A percentile compares a stretch with the other conserved stretches of the same genome.
These are phyloP conservation scores for Dasyornis broadbenti DNA, from an alignment of 2,113 vertebrate species.

Conservation along the genomic window DNA sequence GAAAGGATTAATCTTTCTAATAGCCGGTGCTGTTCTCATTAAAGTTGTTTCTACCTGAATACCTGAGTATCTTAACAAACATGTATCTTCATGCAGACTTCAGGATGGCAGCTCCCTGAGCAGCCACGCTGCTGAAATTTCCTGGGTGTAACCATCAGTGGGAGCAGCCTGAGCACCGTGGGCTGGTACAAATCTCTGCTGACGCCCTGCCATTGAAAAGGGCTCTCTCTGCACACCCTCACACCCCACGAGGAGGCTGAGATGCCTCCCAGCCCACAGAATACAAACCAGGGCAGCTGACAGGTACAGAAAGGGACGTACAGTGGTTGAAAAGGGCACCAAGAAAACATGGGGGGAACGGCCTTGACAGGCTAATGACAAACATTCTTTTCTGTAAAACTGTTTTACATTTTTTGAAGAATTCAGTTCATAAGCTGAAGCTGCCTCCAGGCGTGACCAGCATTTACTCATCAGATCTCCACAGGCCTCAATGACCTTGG, in stretches of 20 bases:
- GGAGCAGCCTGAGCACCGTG: not conserved
- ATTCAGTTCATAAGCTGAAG: slow-evolving; percentile 54
- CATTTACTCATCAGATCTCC: slow-evolving; percentile 74
- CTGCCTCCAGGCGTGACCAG: slow-evolving; percentile 60
- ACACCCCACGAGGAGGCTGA: not conserved
- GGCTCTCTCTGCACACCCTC: not conserved
- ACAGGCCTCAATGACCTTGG: slow-evolving; percentile 75
- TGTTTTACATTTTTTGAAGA: slow-evolving; percentile 55
- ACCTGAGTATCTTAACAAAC: not conserved
- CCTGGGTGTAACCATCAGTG: not conserved
- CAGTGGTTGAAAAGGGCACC: not conserved
- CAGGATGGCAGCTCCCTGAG: not conserved
- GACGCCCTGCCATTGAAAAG: not conserved
- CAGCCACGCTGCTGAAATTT: not conserved
- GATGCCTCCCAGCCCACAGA: not conserved
- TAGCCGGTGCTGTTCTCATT: not conserved
- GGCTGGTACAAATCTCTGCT: not conserved
- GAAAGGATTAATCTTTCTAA: not conserved
- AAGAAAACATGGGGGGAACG: not conserved
- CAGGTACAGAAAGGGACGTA: not conserved
- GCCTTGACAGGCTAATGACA: slow-evolving; percentile 40
- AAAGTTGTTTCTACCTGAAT: not conserved
- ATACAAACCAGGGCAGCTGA: not conserved
- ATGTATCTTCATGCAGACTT: not conserved
- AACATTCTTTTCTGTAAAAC: slow-evolving; percentile 21